Evolutionary conservation across 1,140 invertebrate species (phyloP).

Genomic region (Euglossa dilemma): DNA sequence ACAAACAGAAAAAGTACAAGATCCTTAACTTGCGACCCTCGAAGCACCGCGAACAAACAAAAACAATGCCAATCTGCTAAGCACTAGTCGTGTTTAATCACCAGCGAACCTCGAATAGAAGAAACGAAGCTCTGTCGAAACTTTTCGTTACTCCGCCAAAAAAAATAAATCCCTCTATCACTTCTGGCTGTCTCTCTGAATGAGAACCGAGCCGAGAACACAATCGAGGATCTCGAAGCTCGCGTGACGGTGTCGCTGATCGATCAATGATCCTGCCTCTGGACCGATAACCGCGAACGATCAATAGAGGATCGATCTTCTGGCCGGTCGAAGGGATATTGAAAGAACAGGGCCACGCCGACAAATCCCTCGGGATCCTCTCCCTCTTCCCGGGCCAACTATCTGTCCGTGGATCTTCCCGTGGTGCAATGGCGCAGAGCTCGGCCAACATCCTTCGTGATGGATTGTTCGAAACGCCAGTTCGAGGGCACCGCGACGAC

Average conservation of each 20-base stretch:
- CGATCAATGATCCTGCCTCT: constrained; percentile 6
- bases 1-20: too few relatives aligned
- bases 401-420: constrained; percentile 44
- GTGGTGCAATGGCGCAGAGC: not conserved
- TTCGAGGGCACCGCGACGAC: constrained; percentile 62
- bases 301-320: constrained; percentile 21
- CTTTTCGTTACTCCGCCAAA: not conserved
- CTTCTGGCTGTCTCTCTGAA: not conserved
- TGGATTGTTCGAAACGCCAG: constrained; percentile 64
- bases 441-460: too few relatives aligned
- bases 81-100: too few relatives aligned
- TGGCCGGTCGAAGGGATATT: constrained; percentile 13
- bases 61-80: too few relatives aligned
- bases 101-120: too few relatives aligned
- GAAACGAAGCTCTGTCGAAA: too few relatives aligned
- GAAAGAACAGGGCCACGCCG: constrained; percentile 1
- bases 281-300: constrained; percentile 5
- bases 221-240: not conserved
- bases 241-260: not conserved
- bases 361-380: constrained; percentile 42
- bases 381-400: constrained; percentile 29
- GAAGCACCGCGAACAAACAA: too few relatives aligned
- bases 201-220: not conserved
- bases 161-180: not conserved
- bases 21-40: too few relatives aligned